phyloP scores from a whole-genome alignment of 2,113 vertebrate species.

The Macrotus californicus region DNA sequence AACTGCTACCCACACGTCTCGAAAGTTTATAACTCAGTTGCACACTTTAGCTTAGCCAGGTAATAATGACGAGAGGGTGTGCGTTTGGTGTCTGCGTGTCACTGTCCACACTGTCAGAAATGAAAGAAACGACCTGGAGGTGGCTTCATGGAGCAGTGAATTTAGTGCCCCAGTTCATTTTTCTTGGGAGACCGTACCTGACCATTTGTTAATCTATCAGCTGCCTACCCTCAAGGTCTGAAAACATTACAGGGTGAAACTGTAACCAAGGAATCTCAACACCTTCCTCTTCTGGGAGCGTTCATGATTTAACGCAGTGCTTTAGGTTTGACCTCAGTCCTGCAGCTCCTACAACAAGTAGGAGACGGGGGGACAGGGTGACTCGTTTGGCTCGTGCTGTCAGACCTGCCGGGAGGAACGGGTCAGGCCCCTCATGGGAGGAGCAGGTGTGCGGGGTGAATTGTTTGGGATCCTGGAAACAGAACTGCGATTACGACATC shows the following conservation, averaged over 20 bases:
- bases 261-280: neutral
- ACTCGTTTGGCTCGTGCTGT: neutral
- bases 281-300: neutral
- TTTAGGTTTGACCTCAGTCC: no score
- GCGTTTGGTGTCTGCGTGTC: neutral
- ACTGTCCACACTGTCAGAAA: neutral
- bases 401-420: neutral
- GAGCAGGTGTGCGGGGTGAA: no score
- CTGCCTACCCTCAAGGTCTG: neutral
- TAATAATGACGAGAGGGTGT: neutral
- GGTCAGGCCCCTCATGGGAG: neutral
- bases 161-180: neutral
- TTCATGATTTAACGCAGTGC: neutral
- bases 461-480: neutral
- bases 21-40: neutral
- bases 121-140: neutral
- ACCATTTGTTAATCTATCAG: neutral
- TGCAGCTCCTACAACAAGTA: no score
- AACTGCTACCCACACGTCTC: neutral
- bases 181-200: neutral
- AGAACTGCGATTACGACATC: neutral
- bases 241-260: neutral
- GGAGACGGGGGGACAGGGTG: neutral
- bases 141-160: neutral
- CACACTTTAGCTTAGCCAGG: fast-evolving